A percentile compares a stretch with the other conserved stretches of the same genome.
phyloP scores from a whole-genome alignment of 2,888 invertebrate species.

The Antitype chi region DNA sequence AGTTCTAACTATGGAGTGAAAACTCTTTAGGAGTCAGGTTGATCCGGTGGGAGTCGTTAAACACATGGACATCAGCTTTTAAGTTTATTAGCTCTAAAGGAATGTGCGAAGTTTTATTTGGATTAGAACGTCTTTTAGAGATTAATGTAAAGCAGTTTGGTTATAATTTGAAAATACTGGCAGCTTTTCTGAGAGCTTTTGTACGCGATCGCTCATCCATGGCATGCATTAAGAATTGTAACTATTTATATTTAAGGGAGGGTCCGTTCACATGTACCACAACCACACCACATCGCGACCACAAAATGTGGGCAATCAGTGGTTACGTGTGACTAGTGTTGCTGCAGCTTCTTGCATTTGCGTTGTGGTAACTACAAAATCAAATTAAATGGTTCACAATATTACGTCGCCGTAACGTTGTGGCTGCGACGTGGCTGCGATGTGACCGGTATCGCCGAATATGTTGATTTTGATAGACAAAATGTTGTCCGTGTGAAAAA shows the following conservation, averaged over 20 bases:
- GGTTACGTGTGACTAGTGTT: no score
- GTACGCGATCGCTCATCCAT: background rate
- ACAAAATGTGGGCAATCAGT: background rate
- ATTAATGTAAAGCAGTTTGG: constrained; percentile 2
- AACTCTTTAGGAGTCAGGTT: constrained; percentile 22
- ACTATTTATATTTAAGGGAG: background rate
- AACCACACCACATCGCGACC: background rate
- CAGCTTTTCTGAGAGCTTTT: background rate
- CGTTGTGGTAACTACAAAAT: no score
- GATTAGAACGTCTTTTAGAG: background rate
- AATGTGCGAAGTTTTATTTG: background rate
- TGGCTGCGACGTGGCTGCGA: no score
- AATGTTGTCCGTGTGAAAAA: no score
- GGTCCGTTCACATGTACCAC: background rate
- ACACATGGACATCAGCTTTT: constrained; percentile 4
- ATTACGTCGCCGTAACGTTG: no score
- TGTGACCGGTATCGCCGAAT: no score
- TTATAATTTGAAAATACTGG: constrained; percentile 5
- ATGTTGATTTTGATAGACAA: no score
- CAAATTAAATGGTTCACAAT: no score
- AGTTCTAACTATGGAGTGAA: constrained; percentile 5
- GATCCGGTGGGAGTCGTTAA: constrained; percentile 8
- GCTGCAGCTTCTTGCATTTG: no score
- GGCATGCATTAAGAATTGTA: constrained; percentile 1
- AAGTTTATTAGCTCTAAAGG: constrained; percentile 35